Conservation (phyloP, 2,888 invertebrate genomes). For the Drosophila affinis region DNA sequence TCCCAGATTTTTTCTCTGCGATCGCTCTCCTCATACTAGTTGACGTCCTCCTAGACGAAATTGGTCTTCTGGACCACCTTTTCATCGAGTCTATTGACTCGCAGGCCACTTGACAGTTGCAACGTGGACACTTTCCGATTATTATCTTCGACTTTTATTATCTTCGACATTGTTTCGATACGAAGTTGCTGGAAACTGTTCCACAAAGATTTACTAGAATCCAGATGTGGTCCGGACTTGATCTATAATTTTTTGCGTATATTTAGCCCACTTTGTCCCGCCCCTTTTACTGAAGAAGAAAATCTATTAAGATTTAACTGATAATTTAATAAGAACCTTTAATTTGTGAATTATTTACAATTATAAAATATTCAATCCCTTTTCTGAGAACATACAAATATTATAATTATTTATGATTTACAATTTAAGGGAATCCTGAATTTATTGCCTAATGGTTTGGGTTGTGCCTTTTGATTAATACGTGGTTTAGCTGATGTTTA, state of each 20-base stretch:
- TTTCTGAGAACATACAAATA: slow-evolving; percentile 24
- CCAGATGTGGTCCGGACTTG: background rate
- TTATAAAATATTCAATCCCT: slow-evolving; percentile 2
- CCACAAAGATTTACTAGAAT: background rate
- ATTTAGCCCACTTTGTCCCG: too few species aligned
- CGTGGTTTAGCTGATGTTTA: slow-evolving; percentile 32
- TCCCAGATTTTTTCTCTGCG: too few species aligned
- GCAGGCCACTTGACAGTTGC: slow-evolving; percentile 33
- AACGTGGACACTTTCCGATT: slow-evolving; percentile 36
- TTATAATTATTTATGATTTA: slow-evolving; percentile 36
- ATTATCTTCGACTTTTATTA: background rate
- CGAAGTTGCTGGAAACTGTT: background rate
- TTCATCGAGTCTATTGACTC: slow-evolving; percentile 3
- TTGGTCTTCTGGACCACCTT: background rate
- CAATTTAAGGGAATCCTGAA: slow-evolving; percentile 30
- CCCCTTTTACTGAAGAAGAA: too few species aligned
- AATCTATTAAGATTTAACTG: background rate
- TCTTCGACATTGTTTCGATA: background rate
- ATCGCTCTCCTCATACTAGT: too few species aligned
- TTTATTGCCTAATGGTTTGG: slow-evolving; percentile 16
- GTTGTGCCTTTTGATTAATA: slow-evolving; percentile 58
- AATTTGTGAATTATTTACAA: slow-evolving; percentile 31
- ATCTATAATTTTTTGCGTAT: background rate
- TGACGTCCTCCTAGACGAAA: background rate
- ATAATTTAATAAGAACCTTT: slow-evolving; percentile 1